phyloP scores from a whole-genome alignment of 2,797 vertebrate genomes.

The Podargus strigoides region DNA sequence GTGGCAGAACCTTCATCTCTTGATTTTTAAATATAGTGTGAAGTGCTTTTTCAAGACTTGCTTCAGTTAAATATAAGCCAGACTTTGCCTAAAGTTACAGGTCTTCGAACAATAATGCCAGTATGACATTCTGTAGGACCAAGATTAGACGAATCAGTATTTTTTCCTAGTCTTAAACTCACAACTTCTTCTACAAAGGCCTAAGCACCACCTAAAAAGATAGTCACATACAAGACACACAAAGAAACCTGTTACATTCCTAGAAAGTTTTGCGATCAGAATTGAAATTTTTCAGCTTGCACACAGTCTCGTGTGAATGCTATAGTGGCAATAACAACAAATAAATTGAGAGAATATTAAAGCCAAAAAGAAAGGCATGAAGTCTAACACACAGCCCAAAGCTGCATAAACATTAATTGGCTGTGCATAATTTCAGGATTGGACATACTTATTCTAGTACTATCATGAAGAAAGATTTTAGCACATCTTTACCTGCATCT shows the following conservation, averaged over 20 bases:
- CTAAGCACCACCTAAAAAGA: neutral
- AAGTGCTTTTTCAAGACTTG: neutral
- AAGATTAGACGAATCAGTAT: neutral
- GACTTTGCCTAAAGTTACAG: neutral
- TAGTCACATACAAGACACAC: neutral
- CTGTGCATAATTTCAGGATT: neutral
- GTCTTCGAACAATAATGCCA: neutral
- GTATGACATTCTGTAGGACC: neutral
- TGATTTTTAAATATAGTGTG: neutral
- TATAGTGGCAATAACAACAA: neutral
- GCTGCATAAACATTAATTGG: neutral
- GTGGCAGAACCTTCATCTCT: neutral
- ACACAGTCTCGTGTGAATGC: neutral
- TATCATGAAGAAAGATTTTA: neutral
- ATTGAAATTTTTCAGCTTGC: neutral
- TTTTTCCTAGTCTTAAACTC: neutral
- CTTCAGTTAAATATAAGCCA: neutral
- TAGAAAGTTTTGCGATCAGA: neutral
- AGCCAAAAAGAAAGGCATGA: neutral
- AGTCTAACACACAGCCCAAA: neutral
- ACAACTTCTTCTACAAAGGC: neutral
- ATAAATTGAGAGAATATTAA: neutral
- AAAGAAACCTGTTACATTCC: neutral
- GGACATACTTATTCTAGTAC: neutral
- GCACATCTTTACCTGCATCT: conserved; percentile 83